phyloP scores from a whole-genome alignment of 1,140 invertebrate genomes.

The Leptinotarsa texana region DNA sequence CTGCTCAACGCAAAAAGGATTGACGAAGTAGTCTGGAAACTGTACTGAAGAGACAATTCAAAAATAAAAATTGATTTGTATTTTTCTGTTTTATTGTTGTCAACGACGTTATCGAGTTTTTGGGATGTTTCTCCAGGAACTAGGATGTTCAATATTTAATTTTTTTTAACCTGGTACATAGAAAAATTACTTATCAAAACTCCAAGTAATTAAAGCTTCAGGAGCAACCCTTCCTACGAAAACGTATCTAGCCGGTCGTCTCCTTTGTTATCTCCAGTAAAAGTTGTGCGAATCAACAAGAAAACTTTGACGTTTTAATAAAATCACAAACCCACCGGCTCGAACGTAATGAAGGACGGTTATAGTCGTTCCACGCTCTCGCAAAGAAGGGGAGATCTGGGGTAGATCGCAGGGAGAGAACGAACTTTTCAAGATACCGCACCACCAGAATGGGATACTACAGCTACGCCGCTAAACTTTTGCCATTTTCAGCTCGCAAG shows the following conservation, averaged over 20 bases:
- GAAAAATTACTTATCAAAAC: neutral
- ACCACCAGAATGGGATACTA: constrained; percentile 13
- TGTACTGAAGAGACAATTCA: too few species aligned
- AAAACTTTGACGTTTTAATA: constrained; percentile 43
- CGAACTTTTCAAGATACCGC: constrained; percentile 33
- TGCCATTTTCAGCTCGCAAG: constrained; percentile 38
- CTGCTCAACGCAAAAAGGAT: too few species aligned
- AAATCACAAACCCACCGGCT: constrained; percentile 36
- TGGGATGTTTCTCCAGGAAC: too few species aligned
- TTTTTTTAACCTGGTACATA: neutral
- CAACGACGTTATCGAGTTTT: too few species aligned
- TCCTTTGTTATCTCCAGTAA: neutral
- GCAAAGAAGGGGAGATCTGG: constrained; percentile 26
- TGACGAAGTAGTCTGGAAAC: too few species aligned
- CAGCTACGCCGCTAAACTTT: constrained; percentile 38
- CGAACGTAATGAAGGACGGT: constrained; percentile 38
- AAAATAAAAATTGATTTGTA: too few species aligned
- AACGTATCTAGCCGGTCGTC: neutral
- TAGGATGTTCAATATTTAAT: neutral
- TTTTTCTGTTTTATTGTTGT: too few species aligned
- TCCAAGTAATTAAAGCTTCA: neutral
- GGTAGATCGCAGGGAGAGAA: constrained; percentile 17
- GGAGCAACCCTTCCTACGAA: neutral
- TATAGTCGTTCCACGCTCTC: constrained; percentile 2
- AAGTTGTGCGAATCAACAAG: constrained; percentile 35